Evolutionary conservation across 2,113 vertebrate species (phyloP), one percentile per base, ranked within the genome.

Genomic region (Macroglossus sobrinus): DNA sequence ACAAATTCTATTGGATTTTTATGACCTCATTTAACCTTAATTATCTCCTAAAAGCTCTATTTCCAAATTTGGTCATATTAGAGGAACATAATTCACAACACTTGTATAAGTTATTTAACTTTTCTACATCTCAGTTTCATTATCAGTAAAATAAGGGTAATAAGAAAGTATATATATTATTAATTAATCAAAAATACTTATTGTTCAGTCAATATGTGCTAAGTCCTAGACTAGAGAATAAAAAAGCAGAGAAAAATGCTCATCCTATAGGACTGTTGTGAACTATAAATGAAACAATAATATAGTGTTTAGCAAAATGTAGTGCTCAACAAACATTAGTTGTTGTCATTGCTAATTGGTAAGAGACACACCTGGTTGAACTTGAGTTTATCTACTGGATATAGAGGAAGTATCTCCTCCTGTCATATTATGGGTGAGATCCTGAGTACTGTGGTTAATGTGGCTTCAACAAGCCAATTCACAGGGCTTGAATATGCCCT

Each of bases 321-420:
- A 81, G n/a, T 40, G 66, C 15, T 85, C 95, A 78, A 9, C 61
- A 63, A 82, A 74, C 47, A 57, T 91, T 85, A 84, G 79, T 71
- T 91, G 50, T 79, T 93, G 93, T 89, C 78, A 84, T 28, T 89
- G 47, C 26, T 91, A 82, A 82, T 75, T 74, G 93, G 38, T 91
- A 53, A 87, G 59, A 64, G 63, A 86, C 24, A 69, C 68, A 94
- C 86, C 89, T 89, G 94, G 86, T 55, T 89, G 76, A 69, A 61
- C 66, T 30, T 12, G 57, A 26, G n/a, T 38, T 43, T n/a, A 8
- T 45, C 38, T 57, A 59, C n/a, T 59, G 21, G 71, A 45, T 40
- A 47, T 40, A 30, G 35, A 80, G n/a, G 33, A 74, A 15, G 14
- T 15, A 30, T n/a, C 50, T 68, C 53, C 50, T 74, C 21, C 28